A percentile compares a stretch with the other conserved stretches of the same genome.
Conservation (phyloP, 2,888 invertebrate genomes). For the Drosophila recens region DNA sequence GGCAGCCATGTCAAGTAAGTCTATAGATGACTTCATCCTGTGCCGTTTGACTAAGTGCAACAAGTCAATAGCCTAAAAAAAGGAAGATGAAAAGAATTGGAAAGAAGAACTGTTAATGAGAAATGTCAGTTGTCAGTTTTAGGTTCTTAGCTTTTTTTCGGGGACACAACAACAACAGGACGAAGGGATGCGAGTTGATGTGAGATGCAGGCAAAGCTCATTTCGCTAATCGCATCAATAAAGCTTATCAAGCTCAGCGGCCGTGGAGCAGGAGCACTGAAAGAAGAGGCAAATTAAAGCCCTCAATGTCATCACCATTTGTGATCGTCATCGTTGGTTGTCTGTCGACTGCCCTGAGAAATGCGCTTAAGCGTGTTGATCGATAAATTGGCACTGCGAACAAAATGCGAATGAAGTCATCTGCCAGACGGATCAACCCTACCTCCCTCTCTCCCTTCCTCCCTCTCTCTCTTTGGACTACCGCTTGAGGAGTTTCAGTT, state of each 20-base stretch:
- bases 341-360: slow-evolving; percentile 55
- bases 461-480: neutral
- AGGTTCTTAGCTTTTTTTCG: slow-evolving; percentile 31
- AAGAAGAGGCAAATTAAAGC: slow-evolving; percentile 52
- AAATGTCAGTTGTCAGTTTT: slow-evolving; percentile 79
- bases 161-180: neutral
- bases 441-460: neutral
- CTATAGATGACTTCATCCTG: slow-evolving; percentile 60
- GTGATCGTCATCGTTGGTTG: slow-evolving; percentile 33
- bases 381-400: slow-evolving; percentile 76
- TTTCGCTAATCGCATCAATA: slow-evolving; percentile 82
- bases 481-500: slow-evolving; percentile 22
- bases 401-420: slow-evolving; percentile 78
- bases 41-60: slow-evolving; percentile 69
- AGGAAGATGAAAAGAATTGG: slow-evolving; percentile 3
- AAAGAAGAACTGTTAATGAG: slow-evolving; percentile 70
- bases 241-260: slow-evolving; percentile 75
- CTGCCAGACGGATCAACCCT: slow-evolving; percentile 49
- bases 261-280: slow-evolving; percentile 2
- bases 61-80: slow-evolving; percentile 55
- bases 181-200: slow-evolving; percentile 24
- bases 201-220: slow-evolving; percentile 68
- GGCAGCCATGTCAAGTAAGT: slow-evolving; percentile 33
- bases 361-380: slow-evolving; percentile 82
- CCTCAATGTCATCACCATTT: slow-evolving; percentile 62